phyloP scores from a whole-genome alignment of 1,140 invertebrate species.

The Cardiocondyla obscurior region DNA sequence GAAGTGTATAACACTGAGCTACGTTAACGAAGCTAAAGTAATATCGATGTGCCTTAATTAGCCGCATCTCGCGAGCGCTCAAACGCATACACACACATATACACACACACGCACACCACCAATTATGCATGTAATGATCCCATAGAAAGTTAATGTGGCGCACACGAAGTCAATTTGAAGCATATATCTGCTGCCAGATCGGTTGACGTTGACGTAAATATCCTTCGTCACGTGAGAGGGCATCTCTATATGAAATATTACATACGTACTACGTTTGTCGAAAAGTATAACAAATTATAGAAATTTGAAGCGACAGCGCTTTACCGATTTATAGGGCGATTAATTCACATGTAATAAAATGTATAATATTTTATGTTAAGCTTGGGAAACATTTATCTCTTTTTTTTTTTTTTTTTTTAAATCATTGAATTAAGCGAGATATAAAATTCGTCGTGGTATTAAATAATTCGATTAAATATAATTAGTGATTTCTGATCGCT shows the following conservation, averaged over 20 bases:
- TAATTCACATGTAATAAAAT: not conserved
- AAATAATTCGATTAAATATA: conserved; percentile 3
- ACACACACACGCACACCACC: too few relatives aligned
- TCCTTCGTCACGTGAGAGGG: not conserved
- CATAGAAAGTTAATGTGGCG: conserved; percentile 29
- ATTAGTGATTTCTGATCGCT: conserved; percentile 21
- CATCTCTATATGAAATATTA: not conserved
- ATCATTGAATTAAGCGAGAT: not conserved
- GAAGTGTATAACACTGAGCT: not conserved
- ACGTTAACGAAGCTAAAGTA: conserved; percentile 46
- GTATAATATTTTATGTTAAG: not conserved
- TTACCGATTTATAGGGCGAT: not conserved
- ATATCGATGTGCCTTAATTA: conserved; percentile 38
- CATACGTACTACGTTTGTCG: not conserved
- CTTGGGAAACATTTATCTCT: not conserved
- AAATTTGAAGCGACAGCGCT: not conserved
- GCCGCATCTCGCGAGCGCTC: not conserved
- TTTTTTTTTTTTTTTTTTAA: too few relatives aligned
- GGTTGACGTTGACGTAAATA: conserved; percentile 4
- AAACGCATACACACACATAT: conserved; percentile 9
- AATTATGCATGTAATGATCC: conserved; percentile 15
- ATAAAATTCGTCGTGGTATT: not conserved
- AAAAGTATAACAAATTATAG: not conserved
- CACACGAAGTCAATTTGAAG: not conserved
- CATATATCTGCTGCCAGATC: not conserved